Evolutionary conservation across 2,797 vertebrate genomes (phyloP), one percentile per base, ranked within the genome.

Genomic region (Sus cebifrons): DNA sequence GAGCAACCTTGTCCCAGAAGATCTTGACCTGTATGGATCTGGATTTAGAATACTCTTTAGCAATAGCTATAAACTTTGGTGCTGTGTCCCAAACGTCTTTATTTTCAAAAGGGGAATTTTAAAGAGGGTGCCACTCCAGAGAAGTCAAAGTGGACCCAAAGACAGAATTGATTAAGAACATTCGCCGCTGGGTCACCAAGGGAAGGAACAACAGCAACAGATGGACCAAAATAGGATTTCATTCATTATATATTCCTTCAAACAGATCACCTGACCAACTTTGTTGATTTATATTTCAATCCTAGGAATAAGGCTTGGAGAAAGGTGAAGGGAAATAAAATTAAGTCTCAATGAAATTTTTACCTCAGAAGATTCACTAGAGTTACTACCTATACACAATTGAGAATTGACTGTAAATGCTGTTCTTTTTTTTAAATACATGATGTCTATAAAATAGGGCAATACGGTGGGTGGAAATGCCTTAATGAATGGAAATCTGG

Each of bases 71-170:
- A 67, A 29, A 62, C 36, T 91, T 83, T 20, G 67, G 29, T 93
- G 74, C 25, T 16, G 52, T 40, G 18, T 13, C 54, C 44, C 32
- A 77, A 7, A 62, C 64, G 79, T 71, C 77, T 67, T 85, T 79
- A 23, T 86, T 85, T 95, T 62, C 32, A 77, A 88, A 77, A 77
- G 29, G 54, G n/a, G 40, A 54, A 68, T 49, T 85, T 81, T 79
- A 94, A 84, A 95, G 81, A 90, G 13, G 23, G 10, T 52, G 29
- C 15, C 29, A 67, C 65, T 67, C 65, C 29, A 67, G 65, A 67
- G 29, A 67, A 7, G 44, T 49, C 6, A 49, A 49, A 18, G 65
- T 8, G 25, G 54, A 20, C 15, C 60, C 29, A 89, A 74, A 92
- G 58, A 79, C n/a, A 89, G 74, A 70, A 58, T 58, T 83, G 15